Percentiles rank a stretch among this genome's conserved stretches.
Conservation (phyloP, 2,113 vertebrate genomes). For the Castor canadensis region DNA sequence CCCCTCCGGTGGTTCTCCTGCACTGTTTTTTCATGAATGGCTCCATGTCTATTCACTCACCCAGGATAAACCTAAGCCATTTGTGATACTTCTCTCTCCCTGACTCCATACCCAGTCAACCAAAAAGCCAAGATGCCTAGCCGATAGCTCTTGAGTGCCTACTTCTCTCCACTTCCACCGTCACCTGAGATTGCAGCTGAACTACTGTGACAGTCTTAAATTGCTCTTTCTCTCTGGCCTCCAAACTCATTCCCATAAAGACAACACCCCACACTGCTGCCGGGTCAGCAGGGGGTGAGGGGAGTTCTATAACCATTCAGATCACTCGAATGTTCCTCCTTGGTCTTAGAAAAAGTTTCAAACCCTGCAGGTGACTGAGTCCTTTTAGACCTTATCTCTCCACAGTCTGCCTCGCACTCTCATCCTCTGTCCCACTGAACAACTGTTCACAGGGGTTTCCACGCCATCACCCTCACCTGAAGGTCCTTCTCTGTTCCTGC, state of each 20-base stretch:
- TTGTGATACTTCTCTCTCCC: not conserved
- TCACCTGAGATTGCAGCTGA: not conserved
- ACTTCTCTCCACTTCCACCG: not conserved
- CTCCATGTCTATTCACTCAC: not conserved
- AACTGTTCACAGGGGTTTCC: not conserved
- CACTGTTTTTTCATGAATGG: not conserved
- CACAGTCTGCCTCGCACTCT: too few relatives aligned
- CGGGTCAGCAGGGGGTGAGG: too few relatives aligned
- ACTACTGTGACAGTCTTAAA: not conserved
- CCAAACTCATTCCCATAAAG: not conserved
- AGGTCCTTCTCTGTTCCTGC: not conserved
- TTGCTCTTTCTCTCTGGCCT: not conserved
- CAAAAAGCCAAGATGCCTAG: not conserved
- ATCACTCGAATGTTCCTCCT: not conserved
- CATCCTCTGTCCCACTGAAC: too few relatives aligned
- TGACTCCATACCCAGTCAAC: not conserved
- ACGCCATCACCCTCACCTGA: not conserved
- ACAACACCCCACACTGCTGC: not conserved
- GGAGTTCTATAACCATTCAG: not conserved
- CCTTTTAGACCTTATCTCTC: too few relatives aligned
- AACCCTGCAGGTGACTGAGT: too few relatives aligned
- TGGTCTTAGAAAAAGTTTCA: not conserved
- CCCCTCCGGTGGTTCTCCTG: not conserved
- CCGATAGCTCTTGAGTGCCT: not conserved
- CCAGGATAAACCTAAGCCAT: not conserved